Base-by-base conservation (phyloP, 2,797 vertebrate genomes). In the Mormyrops attenuatus region DNA sequence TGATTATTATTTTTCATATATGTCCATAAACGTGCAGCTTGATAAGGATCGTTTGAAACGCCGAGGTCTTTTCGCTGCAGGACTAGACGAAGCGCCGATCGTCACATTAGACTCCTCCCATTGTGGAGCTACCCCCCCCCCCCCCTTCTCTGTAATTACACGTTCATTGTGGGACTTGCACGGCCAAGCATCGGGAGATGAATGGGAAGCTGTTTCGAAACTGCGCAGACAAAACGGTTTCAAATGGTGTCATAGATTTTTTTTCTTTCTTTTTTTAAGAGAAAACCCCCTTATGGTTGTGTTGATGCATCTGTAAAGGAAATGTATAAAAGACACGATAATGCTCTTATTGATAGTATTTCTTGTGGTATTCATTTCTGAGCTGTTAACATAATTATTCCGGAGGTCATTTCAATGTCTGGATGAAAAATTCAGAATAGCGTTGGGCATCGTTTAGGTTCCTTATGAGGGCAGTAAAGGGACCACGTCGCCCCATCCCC, bases 61-160 rank as follows among this genome's bases (percentile, higher is more conserved):
- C 95, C 93, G 93, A 94, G 93, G 93, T 94, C 91, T 93, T 38
- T 82, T 93, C 93, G 95, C 95, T 94, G 96, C 96, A 93, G 95
- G 93, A 95, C 95, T 95, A 94, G 94, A 91, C 93, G 96, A 94
- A 95, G 92, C 93, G 94, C 92, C 82, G 91, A 92, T 88, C n/a
- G 93, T 95, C 95, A 94, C 94, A 93, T 92, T 94, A 94, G 90
- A 91, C 94, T 93, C 92, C 94, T 94, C 95, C 91, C 90, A 92
- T 93, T 94, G 92, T 57, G 17, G 84, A 11, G 13, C 66, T 17
- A 5, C n/a, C n/a, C 57, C 47, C 22, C 66, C n/a, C 82, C 82
- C 13, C 13, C 11, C 5, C 93, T 17, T 85, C 93, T 93, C 92
- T 92, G 92, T 92, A 94, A 94, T 94, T 92, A 91, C 92, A 91